These are phyloP conservation scores for Drosophila ercepeae DNA, from an alignment of 1,140 invertebrate species.

Conservation along the genomic window DNA sequence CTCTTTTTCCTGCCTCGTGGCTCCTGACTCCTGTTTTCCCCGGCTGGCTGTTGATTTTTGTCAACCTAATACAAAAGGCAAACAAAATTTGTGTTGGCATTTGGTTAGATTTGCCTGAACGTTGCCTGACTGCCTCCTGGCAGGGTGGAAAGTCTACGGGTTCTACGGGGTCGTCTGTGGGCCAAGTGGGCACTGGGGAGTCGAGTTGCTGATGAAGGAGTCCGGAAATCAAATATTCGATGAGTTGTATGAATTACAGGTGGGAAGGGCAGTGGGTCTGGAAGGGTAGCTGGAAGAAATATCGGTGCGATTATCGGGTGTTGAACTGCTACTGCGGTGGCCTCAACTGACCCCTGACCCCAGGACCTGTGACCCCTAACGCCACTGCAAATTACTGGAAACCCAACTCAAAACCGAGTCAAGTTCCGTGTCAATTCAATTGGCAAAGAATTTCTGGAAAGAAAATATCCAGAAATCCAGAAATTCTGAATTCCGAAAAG, in stretches of 20 bases:
- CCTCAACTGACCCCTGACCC: slow-evolving; percentile 1
- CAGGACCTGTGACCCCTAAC: not conserved
- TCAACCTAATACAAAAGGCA: slow-evolving; percentile 77
- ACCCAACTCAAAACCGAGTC: not conserved
- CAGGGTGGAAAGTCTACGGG: too few relatives aligned
- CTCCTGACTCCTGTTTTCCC: slow-evolving; percentile 3
- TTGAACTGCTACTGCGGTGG: not conserved
- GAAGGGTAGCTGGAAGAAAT: not conserved
- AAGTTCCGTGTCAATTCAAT: not conserved
- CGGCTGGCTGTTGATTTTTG: slow-evolving; percentile 70
- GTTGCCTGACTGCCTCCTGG: too few relatives aligned
- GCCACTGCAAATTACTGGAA: not conserved
- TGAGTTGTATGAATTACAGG: slow-evolving; percentile 28
- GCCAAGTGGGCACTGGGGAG: slow-evolving; percentile 34
- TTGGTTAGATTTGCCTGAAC: slow-evolving; percentile 65
- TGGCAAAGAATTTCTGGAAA: too few relatives aligned
- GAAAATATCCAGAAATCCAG: too few relatives aligned
- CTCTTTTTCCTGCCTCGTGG: not conserved
- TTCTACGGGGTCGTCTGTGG: too few relatives aligned
- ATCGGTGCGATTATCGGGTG: slow-evolving; percentile 17
- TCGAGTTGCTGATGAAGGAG: slow-evolving; percentile 36
- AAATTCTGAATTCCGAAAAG: too few relatives aligned
- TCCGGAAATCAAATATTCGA: slow-evolving; percentile 46
- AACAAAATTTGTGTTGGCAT: slow-evolving; percentile 79
- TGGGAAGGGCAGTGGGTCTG: not conserved